Evolutionary conservation across 2,113 vertebrate genomes (phyloP).

Genomic region (Scomber colias): DNA sequence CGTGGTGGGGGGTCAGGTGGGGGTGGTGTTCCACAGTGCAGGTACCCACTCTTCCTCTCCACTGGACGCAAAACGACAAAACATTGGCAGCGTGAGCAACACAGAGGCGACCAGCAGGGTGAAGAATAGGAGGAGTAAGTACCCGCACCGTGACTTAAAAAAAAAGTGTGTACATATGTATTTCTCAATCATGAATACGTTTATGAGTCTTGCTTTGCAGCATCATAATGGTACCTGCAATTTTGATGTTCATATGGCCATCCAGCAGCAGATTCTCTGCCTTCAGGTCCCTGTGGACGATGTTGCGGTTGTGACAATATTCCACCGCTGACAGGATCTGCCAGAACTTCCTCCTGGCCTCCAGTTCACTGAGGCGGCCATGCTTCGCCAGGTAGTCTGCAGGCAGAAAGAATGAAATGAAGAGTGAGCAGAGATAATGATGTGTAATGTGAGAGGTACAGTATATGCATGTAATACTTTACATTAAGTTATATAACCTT

Average conservation of each 20-base stretch:
- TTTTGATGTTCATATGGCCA: slow-evolving; percentile 99
- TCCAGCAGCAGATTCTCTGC: slow-evolving; percentile 97
- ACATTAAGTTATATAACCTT: slow-evolving; percentile 35
- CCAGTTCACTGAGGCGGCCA: slow-evolving; percentile 92
- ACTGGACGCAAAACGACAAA: no score
- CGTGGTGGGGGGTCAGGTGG: no score
- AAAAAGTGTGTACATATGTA: not conserved
- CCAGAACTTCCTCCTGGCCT: slow-evolving; percentile 98
- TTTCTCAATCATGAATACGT: slow-evolving; percentile 21
- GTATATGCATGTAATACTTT: slow-evolving; percentile 12
- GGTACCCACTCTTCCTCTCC: no score
- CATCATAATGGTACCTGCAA: slow-evolving; percentile 89
- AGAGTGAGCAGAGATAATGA: slow-evolving; percentile 18
- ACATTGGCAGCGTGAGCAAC: no score
- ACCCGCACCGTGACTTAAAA: no score
- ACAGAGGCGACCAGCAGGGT: no score
- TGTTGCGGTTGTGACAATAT: slow-evolving; percentile 94
- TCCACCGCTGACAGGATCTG: slow-evolving; percentile 97
- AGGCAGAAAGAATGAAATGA: slow-evolving; percentile 41
- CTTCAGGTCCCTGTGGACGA: slow-evolving; percentile 97
- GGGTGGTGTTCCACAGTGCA: no score
- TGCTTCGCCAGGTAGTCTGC: slow-evolving; percentile 98
- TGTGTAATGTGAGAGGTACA: slow-evolving; percentile 16
- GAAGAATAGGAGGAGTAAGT: no score
- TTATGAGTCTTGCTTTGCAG: not conserved